Evolutionary conservation across 1,140 invertebrate genomes (phyloP).

Genomic region (Dysdera silvatica): DNA sequence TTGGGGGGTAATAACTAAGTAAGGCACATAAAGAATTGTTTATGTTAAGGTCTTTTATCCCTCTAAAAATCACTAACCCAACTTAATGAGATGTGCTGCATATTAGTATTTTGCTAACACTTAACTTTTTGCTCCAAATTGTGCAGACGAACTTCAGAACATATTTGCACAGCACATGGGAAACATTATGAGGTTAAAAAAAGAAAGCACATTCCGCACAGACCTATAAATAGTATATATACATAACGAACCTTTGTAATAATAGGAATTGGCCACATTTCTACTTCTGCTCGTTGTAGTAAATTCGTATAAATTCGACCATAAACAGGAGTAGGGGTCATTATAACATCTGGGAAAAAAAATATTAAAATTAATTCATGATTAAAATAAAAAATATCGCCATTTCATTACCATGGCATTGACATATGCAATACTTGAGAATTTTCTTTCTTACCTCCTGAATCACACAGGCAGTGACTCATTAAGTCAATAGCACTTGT

Average conservation of each 20-base stretch:
- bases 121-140: too few relatives aligned
- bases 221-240: too few relatives aligned
- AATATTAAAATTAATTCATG: not conserved
- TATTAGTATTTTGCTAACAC: too few relatives aligned
- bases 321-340: conserved; percentile 11
- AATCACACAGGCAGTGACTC: conserved; percentile 15
- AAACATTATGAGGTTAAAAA: too few relatives aligned
- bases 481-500: conserved; percentile 8
- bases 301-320: conserved; percentile 9
- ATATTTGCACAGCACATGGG: too few relatives aligned
- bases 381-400: not conserved
- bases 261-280: conserved; percentile 16
- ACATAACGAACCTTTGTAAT: conserved; percentile 2
- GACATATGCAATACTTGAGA: not conserved
- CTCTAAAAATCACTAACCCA: too few relatives aligned
- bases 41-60: too few relatives aligned
- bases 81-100: too few relatives aligned
- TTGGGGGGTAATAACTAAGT: too few relatives aligned
- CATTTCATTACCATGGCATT: not conserved
- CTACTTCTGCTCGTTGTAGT: not conserved
- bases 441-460: conserved; percentile 3
- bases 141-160: too few relatives aligned
- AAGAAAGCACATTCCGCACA: too few relatives aligned
- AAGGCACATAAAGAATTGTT: too few relatives aligned
- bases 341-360: conserved; percentile 6